Evolutionary conservation across 2,888 invertebrate genomes (phyloP), one percentile per base, ranked within the genome.

Genomic region (Hirtodrosophila trivittata): DNA sequence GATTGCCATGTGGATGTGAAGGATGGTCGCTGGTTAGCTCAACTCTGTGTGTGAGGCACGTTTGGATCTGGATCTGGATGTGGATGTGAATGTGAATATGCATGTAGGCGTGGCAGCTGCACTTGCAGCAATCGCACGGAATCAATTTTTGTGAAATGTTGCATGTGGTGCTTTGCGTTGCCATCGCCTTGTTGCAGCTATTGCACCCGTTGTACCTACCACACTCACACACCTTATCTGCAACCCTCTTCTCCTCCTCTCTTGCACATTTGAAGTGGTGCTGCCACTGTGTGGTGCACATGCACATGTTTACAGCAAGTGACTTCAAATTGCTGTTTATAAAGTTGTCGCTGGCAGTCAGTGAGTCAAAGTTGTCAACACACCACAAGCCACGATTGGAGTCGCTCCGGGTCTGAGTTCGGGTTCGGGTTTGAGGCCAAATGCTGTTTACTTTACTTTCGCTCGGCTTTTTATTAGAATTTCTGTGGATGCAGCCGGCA

Each of bases 111-210:
- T 59, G 38, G 63, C 62, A 67, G 66, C 49, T 55, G 75, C 46
- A 63, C 38, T 69, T 51, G 51, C 43, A 26, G 56, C 69, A 73
- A 67, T 75, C 55, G 67, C 75, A 71, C 56, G 52, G 65, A 76
- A 77, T 76, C 74, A 74, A 76, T 76, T 77, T 74, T 69, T 73
- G 73, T 65, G 62, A 77, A 76, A 77, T 73, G 77, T 66, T 76
- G 64, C 73, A 65, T 58, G 57, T 42, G 45, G 42, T 28, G 39
- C 30, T 30, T 26, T 42, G 58, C 49, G 41, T 46, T 67, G 26
- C 51, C 50, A 54, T 35, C 55, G 41, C 62, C 47, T 52, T 60
- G 68, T 39, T 45, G 73, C 77, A 73, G 74, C 74, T 68, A 74
- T 68, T 60, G 65, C 57, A 64, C 16, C 41, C 16, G 28, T 68